Evolutionary conservation across 2,888 invertebrate genomes (phyloP).

Genomic region (Himalopsyche tibetana): DNA sequence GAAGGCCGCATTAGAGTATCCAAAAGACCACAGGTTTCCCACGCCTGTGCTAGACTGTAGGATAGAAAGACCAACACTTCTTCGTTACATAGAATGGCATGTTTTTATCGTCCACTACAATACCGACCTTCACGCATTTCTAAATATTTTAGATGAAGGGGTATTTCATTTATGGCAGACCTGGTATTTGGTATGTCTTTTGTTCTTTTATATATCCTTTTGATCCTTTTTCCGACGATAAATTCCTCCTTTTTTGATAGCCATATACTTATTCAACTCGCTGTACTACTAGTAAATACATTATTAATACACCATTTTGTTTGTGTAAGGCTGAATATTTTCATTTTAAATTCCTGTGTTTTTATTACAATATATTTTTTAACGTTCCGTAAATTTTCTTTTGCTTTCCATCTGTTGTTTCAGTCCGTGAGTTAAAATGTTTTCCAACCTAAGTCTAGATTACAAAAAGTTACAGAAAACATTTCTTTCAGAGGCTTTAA

Average conservation of each 20-base stretch:
- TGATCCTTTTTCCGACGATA: not conserved
- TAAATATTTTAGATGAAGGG: not conserved
- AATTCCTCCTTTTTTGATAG: not conserved
- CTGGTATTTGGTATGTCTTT: slow-evolving; percentile 22
- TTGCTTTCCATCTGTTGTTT: not conserved
- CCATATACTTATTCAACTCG: not conserved
- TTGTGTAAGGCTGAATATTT: not conserved
- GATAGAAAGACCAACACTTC: no score
- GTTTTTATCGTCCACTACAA: not conserved
- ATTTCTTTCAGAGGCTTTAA: not conserved
- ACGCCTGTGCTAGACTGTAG: no score
- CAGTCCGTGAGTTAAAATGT: not conserved
- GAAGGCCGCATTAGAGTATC: no score
- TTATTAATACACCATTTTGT: not conserved
- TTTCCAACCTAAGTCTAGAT: not conserved
- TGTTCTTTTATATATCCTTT: not conserved
- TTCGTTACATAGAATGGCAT: not conserved
- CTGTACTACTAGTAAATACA: not conserved
- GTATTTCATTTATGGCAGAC: not conserved
- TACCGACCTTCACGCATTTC: not conserved
- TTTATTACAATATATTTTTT: not conserved
- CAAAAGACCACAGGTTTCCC: no score
- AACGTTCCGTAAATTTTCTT: not conserved
- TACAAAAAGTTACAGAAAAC: not conserved
- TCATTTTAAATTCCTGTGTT: not conserved